Conservation (phyloP, 1,140 invertebrate species). For the Vanessa atalanta region DNA sequence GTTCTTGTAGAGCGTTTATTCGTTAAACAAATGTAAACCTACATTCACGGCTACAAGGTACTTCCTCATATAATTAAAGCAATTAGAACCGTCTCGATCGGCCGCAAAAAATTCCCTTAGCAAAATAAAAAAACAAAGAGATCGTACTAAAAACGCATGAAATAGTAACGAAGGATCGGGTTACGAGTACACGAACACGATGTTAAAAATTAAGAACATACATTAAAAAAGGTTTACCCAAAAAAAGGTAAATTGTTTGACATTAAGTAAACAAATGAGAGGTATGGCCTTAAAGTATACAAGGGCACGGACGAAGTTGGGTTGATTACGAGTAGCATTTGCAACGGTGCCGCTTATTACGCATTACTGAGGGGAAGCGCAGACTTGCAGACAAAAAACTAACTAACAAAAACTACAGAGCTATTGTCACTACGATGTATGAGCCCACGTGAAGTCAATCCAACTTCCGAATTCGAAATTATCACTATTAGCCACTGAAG, state of each 20-base stretch:
- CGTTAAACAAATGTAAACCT: slow-evolving; percentile 40
- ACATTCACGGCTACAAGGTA: slow-evolving; percentile 36
- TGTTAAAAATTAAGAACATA: slow-evolving; percentile 1
- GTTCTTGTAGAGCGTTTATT: slow-evolving; percentile 35
- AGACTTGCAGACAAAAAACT: background rate
- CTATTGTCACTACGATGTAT: too few relatives aligned
- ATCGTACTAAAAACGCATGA: slow-evolving; percentile 7
- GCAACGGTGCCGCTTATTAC: slow-evolving; percentile 11
- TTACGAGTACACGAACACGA: background rate
- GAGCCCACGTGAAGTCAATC: too few relatives aligned
- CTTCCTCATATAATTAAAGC: slow-evolving; percentile 44
- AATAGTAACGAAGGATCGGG: slow-evolving; percentile 12
- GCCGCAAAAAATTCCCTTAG: slow-evolving; percentile 27
- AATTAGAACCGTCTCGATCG: slow-evolving; percentile 43
- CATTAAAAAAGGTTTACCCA: background rate
- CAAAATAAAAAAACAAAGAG: slow-evolving; percentile 31
- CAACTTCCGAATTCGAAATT: too few relatives aligned
- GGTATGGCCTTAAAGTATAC: slow-evolving; percentile 39
- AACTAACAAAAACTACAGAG: background rate
- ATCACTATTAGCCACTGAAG: too few relatives aligned
- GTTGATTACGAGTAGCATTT: slow-evolving; percentile 19
- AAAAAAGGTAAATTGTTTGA: slow-evolving; percentile 27
- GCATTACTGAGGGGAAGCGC: background rate
- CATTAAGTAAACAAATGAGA: slow-evolving; percentile 43
- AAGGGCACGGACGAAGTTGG: slow-evolving; percentile 34